Evolutionary conservation across 2,888 invertebrate genomes (phyloP), one percentile per base, ranked within the genome.

Genomic region (Diarsia rubi): DNA sequence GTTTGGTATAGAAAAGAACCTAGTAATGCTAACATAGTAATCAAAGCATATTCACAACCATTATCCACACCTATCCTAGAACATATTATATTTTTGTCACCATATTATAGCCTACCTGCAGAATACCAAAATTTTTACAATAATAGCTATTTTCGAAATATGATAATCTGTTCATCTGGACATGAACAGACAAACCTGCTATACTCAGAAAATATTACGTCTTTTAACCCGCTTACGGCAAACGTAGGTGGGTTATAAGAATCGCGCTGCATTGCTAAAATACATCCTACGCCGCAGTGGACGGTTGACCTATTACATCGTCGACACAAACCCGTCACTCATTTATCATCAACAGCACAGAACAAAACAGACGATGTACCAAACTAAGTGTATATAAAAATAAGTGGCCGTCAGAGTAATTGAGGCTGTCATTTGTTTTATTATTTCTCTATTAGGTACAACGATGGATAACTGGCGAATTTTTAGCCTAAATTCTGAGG

Each of bases 341-440:
- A 87, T 87, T 82, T 78, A 88, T 87, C 88, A 78, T 87, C 65
- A n/a, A n/a, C n/a, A n/a, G n/a, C n/a, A 31, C 75, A 73, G 62
- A 83, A 78, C 57, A 82, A 62, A 85, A 83, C 73, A 49, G 59
- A 57, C 45, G 71, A 42, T 78, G 67, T 47, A 75, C 37, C 49
- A 68, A 73, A 79, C 42, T 62, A 79, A n/a, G n/a, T n/a, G 74
- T 74, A 75, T 73, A 52, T n/a, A n/a, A n/a, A 82, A 79, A 81
- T 75, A 59, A 65, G 65, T 57, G 52, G 49, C 11, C 57, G 73
- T 60, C 59, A 74, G 54, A 74, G 68, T 73, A 75, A 75, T 73
- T 59, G 65, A 42, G 54, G 70, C 21, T 27, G 63, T 62, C 24
- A 75, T 82, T 82, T 68, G 47, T 72, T 84, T 54, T 72, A 82